Evolutionary conservation across 2,113 vertebrate species (phyloP), one percentile per base, ranked within the genome.

Genomic region (Pterophyllum scalare): DNA sequence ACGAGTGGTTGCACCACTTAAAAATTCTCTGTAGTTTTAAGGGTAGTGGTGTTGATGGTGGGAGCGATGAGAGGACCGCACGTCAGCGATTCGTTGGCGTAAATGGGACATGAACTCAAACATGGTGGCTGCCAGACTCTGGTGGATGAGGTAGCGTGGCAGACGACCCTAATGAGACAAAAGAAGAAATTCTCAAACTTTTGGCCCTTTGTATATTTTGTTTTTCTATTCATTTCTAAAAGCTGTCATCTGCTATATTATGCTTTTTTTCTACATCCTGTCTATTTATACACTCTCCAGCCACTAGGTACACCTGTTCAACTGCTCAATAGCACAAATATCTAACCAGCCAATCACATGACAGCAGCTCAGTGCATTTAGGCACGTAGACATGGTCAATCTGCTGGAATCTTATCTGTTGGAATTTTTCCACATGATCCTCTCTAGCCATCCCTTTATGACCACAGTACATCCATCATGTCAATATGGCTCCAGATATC

Each of bases 101-200:
- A 99, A 95, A 94, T 98, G 97, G 62, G 96, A 95, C 95, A 97
- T 93, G 82, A 99, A 99, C 80, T 99, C 98, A 33, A 99, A 98
- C 98, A 99, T 99, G 95, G 98, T 99, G 94, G 97, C 97, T 0
- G 97, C 96, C 72, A 99, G 94, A 92, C 97, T 99, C 95, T 99
- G 98, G 91, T 99, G 97, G 94, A 99, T 98, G 90, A 99, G 97
- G 95, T 98, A 99, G n/a, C 97, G 96, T 3, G 98, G 98, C 84
- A 99, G 96, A 46, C 95, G 98, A 40, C 98, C 98, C 98, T 99
- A 91, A 62, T 5, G 52, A 75, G 52, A 84, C n/a, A 79, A 5
- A 80, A 60, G 3, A 11, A 40, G 9, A 40, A 40, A 40, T 13
- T 43, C 40, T 43, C 40, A 43, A 9, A 40, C 11, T 13, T 12